phyloP scores from a whole-genome alignment of 2,797 vertebrate genomes.

The Emys orbicularis region DNA sequence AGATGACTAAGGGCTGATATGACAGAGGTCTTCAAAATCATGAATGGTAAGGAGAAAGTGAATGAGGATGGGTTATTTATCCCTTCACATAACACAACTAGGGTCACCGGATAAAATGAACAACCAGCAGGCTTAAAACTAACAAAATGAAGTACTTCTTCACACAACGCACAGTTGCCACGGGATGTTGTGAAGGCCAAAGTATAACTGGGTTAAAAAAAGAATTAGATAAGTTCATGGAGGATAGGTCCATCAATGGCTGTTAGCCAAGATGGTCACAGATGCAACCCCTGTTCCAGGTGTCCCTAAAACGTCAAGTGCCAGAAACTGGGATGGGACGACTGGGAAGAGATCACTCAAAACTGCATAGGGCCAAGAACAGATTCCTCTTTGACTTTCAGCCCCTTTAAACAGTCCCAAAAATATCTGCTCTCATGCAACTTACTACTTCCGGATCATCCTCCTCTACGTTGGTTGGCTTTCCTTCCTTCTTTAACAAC shows the following conservation, averaged over 20 bases:
- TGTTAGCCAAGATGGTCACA: neutral
- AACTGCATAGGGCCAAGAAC: neutral
- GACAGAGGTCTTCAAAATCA: neutral
- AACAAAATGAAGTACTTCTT: neutral
- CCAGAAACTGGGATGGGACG: neutral
- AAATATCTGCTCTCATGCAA: neutral
- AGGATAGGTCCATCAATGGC: neutral
- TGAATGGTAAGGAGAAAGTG: neutral
- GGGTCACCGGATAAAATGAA: neutral
- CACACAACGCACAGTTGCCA: neutral
- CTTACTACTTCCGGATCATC: conserved; percentile 94
- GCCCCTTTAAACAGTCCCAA: neutral
- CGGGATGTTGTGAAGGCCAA: neutral
- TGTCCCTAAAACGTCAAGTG: neutral
- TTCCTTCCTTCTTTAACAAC: conserved; percentile 97
- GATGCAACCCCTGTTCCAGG: neutral
- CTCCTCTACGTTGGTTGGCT: conserved; percentile 89
- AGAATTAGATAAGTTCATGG: neutral
- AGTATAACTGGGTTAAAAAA: neutral
- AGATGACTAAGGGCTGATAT: neutral
- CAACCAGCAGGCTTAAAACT: neutral
- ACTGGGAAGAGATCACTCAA: neutral
- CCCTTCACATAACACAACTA: neutral
- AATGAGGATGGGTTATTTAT: neutral
- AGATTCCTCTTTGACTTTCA: neutral